Conservation (phyloP, 2,888 invertebrate genomes). For the Platycheirus albimanus region DNA sequence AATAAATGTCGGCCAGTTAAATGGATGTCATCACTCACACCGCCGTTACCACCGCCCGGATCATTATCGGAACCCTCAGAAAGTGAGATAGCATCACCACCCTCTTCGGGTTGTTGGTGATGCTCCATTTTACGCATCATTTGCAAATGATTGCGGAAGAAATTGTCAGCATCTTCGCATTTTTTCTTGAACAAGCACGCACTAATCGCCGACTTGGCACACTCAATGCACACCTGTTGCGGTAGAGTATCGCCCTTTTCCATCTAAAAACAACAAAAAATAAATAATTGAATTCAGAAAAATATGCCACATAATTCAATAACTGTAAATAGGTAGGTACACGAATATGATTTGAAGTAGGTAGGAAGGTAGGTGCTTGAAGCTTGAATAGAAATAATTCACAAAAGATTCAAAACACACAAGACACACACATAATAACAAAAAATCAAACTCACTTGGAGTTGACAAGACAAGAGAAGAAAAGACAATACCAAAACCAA, state of each 20-base stretch:
- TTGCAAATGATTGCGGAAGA: conserved; percentile 80
- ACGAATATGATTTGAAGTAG: conserved; percentile 33
- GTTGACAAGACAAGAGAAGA: neutral
- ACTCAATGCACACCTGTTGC: conserved; percentile 81
- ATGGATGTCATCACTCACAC: conserved; percentile 33
- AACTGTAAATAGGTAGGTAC: conserved; percentile 68
- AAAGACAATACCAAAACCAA: too few species aligned
- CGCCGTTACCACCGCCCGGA: too few species aligned
- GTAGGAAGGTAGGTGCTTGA: conserved; percentile 23
- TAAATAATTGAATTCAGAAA: conserved; percentile 5
- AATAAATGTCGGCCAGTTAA: neutral
- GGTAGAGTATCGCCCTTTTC: conserved; percentile 80
- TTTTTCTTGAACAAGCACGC: conserved; percentile 82
- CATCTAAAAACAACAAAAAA: conserved; percentile 77
- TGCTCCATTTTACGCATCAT: conserved; percentile 79
- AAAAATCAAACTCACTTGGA: neutral
- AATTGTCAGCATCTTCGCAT: conserved; percentile 82
- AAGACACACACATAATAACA: conserved; percentile 8
- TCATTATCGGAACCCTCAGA: conserved; percentile 73
- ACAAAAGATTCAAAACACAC: conserved; percentile 55
- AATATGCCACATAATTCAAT: conserved; percentile 58
- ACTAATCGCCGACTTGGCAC: conserved; percentile 81
- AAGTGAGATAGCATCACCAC: conserved; percentile 68
- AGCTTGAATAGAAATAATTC: conserved; percentile 32
- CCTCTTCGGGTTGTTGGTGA: too few species aligned